phyloP scores from a whole-genome alignment of 2,113 vertebrate genomes.

The Otocyon megalotis region DNA sequence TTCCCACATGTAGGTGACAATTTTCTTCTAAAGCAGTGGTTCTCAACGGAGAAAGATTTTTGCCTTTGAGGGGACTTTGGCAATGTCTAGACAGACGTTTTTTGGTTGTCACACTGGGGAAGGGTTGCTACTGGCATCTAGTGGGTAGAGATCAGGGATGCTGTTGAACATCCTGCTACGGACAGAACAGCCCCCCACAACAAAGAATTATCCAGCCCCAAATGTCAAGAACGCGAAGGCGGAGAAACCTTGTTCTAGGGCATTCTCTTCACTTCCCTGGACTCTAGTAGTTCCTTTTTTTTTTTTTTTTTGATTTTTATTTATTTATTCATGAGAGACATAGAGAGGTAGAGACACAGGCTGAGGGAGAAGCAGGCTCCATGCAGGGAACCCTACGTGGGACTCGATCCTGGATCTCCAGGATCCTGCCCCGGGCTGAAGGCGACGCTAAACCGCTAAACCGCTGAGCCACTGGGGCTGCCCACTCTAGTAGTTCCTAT shows the following conservation, averaged over 20 bases:
- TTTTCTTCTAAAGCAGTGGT: conserved; percentile 29
- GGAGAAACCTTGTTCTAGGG: background rate
- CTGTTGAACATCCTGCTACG: background rate
- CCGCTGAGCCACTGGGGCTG: no score
- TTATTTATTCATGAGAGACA: no score
- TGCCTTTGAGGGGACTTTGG: background rate
- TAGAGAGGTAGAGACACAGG: no score
- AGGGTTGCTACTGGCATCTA: background rate
- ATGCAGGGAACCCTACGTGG: no score
- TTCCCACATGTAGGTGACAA: background rate
- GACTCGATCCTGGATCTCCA: no score
- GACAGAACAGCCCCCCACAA: background rate
- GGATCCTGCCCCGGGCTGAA: no score
- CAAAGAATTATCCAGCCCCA: background rate
- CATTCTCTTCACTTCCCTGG: background rate
- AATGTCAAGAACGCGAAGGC: background rate
- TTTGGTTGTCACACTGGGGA: background rate
- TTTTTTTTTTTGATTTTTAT: no score
- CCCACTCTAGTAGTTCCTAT: background rate
- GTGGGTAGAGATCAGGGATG: background rate
- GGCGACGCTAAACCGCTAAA: no score
- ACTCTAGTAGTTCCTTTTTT: background rate
- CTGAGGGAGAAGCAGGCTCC: no score
- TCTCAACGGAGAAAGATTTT: background rate
- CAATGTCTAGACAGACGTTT: background rate